phyloP scores from a whole-genome alignment of 1,140 invertebrate genomes.

The Steinernema feltiae region DNA sequence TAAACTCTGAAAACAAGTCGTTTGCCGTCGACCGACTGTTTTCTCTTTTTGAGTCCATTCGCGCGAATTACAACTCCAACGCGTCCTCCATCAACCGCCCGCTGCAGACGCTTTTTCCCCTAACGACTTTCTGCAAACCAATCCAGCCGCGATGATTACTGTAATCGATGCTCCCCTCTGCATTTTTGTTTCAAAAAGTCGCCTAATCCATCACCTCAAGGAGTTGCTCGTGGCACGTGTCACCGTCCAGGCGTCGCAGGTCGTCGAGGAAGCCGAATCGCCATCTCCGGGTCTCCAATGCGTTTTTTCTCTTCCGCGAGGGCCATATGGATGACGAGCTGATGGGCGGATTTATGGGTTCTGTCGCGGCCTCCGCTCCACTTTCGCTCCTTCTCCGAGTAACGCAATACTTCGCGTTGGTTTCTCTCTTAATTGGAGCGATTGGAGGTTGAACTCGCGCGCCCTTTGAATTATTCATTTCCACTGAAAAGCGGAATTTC shows the following conservation, averaged over 20 bases:
- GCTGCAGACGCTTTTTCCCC: no score
- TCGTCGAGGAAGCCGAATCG: not conserved
- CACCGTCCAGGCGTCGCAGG: not conserved
- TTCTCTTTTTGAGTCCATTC: no score
- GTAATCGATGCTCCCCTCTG: not conserved
- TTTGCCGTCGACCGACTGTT: no score
- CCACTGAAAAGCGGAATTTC: not conserved
- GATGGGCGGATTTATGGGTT: slow-evolving; percentile 11
- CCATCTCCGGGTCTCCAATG: not conserved
- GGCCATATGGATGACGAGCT: slow-evolving; percentile 4
- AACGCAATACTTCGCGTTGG: slow-evolving; percentile 3
- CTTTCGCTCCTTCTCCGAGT: not conserved
- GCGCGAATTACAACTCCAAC: no score
- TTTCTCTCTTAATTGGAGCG: not conserved
- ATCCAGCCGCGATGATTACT: no score
- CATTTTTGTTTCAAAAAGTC: not conserved
- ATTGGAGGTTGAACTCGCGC: not conserved
- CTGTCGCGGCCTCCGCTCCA: not conserved
- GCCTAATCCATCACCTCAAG: not conserved
- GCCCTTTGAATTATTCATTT: not conserved
- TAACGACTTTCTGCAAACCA: no score
- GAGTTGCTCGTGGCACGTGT: not conserved
- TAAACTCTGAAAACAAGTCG: not conserved
- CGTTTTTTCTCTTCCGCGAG: not conserved
- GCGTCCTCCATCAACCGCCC: no score